Base-by-base conservation (phyloP, 2,888 invertebrate species). In the Panopea generosa region DNA sequence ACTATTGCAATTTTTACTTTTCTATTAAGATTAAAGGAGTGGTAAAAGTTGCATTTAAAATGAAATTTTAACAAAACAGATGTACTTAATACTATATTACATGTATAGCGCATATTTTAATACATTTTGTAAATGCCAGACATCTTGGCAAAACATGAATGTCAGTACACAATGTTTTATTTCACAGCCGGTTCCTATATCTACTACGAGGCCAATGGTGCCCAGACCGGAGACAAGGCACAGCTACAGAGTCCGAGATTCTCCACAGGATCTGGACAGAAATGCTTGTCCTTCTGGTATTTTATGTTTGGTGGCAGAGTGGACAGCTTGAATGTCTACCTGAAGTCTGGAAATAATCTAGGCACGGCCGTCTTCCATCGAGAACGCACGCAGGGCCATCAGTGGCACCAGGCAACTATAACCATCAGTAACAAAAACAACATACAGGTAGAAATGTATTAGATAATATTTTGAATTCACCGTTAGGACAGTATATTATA, bases 291-390 rank as follows among this genome's bases (percentile, higher is more conserved):
- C 16, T 88, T 89, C 82, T 90, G 88, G 89, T 90, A 86, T 79
- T 88, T 86, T 66, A 90, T 90, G 90, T 88, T 87, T 67, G 91
- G 90, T 6, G 67, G 73, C 50, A 83, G 82, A 74, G 84, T 88
- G 7, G 82, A 83, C 53, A 65, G 76, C 29, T 72, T 89, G 2
- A 87, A 85, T 78, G 80, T 87, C n/a, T 86, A 85, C 68, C 53
- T 82, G 20, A 77, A 84, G 69, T 62, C 65, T 4, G 80, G 77
- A 3, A 79, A 66, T 57, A 60, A 29, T 0, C 69, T 82, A 9
- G 84, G 81, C 2, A 63, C 33, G 3, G 76, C 84, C 1, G 82
- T 87, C 16, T 89, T 84, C 80, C 75, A 67, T 18, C 69, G 82
- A 47, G 63, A 60, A 20, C 83, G 83, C 14, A 84, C 83, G 33